Evolutionary conservation across 2,113 vertebrate species (phyloP).

Genomic region (Sinocyclocheilus rhinocerous): DNA sequence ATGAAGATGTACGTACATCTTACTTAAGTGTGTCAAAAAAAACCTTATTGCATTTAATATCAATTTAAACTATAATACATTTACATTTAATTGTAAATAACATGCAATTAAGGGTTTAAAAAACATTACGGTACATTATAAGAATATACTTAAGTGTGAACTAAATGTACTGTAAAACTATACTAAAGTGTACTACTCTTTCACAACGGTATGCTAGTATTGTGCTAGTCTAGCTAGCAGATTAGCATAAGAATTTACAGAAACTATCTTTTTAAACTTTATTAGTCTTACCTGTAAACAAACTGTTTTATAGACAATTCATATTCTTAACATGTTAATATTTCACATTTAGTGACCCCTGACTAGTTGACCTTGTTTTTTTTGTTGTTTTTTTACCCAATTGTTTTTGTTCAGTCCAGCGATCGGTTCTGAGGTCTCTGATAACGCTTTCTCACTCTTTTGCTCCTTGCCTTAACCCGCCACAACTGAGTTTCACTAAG

Average conservation of each 20-base stretch:
- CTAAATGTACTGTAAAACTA: too few relatives aligned
- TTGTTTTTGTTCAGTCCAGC: constrained; percentile 45
- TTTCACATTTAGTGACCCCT: constrained; percentile 65
- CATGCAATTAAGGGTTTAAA: too few relatives aligned
- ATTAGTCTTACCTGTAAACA: background rate
- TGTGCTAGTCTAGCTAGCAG: background rate
- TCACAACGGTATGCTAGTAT: background rate
- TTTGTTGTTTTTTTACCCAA: background rate
- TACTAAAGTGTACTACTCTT: background rate
- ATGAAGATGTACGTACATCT: too few relatives aligned
- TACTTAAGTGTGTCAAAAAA: too few relatives aligned
- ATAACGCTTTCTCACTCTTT: constrained; percentile 20
- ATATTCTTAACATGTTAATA: constrained; percentile 66
- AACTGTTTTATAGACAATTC: constrained; percentile 46
- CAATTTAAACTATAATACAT: too few relatives aligned
- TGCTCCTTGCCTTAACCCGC: constrained; percentile 26
- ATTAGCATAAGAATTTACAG: too few relatives aligned
- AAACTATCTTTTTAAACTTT: background rate
- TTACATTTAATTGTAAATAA: too few relatives aligned
- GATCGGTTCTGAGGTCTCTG: constrained; percentile 30
- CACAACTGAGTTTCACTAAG: constrained; percentile 49
- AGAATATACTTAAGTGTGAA: too few relatives aligned
- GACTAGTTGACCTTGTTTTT: constrained; percentile 51
- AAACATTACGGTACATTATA: too few relatives aligned
- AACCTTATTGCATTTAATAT: too few relatives aligned